Evolutionary conservation across 2,113 vertebrate genomes (phyloP), one percentile per base, ranked within the genome.

Genomic region (Pogonocichla stellata): DNA sequence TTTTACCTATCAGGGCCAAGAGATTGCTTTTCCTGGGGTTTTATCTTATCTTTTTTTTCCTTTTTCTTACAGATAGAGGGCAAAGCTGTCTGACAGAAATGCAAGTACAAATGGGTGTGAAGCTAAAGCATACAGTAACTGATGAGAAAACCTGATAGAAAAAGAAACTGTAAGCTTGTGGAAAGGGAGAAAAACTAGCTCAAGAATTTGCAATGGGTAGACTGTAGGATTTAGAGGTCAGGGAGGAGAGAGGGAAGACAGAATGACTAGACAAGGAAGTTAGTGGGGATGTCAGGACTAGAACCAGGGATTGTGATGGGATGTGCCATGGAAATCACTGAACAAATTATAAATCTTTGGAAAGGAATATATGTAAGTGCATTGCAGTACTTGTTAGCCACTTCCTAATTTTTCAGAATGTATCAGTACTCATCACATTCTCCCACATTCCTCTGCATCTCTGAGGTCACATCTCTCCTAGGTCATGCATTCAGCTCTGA

Each of bases 341-440:
- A 85, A 91, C 5, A 48, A 75, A 69, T 77, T 10, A 73, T 38
- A 58, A 58, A 73, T 58, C 34, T 77, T 42, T 80, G 58, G 58
- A 83, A 88, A 93, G 54, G 5, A 60, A 69, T 57, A 82, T 72
- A 82, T 90, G 7, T 40, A 90, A 80, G 50, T 58, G 23, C 34
- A 34, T 54, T 78, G 38, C 50, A 77, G n/a, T 72, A 51, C 25
- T 86, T 50, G 15, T 61, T 80, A 70, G 66, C 40, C 19, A 80
- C 38, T 90, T 86, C n/a, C 19, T 69, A 69, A 73, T 62, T 93
- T 94, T 75, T 69, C 86, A 83, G 50, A 58, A 67, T 65, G 45
- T 69, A 69, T 74, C 64, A 82, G 58, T 50, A 64, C 45, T 75
- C 54, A 61, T 42, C 54, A 72, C 25, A 50, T 70, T 81, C 45